These are phyloP conservation scores for Hanleya hanleyi DNA, from an alignment of 2,888 invertebrate species.

Conservation along the genomic window DNA sequence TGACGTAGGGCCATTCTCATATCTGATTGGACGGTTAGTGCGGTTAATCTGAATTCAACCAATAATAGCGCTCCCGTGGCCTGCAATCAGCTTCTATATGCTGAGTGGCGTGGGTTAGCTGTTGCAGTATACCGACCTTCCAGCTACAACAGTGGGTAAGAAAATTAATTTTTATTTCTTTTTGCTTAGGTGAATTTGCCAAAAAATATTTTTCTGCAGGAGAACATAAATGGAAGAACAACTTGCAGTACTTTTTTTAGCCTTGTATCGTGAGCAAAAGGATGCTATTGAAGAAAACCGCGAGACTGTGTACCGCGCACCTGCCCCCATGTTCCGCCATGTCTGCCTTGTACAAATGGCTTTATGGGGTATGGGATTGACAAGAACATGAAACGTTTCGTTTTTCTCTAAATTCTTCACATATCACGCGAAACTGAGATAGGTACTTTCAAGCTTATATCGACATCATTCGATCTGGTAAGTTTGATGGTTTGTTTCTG, in stretches of 20 bases:
- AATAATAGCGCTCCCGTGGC: constrained; percentile 49
- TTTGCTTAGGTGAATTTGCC: neutral
- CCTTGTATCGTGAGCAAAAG: neutral
- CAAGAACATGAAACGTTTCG: neutral
- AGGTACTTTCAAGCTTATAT: neutral
- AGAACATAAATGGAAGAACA: neutral
- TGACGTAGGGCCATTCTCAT: too few species aligned
- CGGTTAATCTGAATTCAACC: constrained; percentile 54
- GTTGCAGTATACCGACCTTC: neutral
- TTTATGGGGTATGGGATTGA: neutral
- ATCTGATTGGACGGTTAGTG: constrained; percentile 62
- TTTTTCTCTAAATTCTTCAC: neutral
- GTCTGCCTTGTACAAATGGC: constrained; percentile 10
- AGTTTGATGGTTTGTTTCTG: neutral
- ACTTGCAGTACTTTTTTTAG: constrained; percentile 2
- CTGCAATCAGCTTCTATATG: constrained; percentile 5
- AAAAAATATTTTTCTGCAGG: constrained; percentile 6
- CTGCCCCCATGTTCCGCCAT: constrained; percentile 2
- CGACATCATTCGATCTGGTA: neutral
- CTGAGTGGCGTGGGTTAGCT: constrained; percentile 9
- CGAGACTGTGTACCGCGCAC: neutral
- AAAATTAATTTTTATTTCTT: neutral
- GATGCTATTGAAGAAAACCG: neutral
- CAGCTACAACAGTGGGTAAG: constrained; percentile 2
- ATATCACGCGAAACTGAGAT: neutral